phyloP scores from a whole-genome alignment of 2,888 invertebrate species.

The Matsumyia berberina region DNA sequence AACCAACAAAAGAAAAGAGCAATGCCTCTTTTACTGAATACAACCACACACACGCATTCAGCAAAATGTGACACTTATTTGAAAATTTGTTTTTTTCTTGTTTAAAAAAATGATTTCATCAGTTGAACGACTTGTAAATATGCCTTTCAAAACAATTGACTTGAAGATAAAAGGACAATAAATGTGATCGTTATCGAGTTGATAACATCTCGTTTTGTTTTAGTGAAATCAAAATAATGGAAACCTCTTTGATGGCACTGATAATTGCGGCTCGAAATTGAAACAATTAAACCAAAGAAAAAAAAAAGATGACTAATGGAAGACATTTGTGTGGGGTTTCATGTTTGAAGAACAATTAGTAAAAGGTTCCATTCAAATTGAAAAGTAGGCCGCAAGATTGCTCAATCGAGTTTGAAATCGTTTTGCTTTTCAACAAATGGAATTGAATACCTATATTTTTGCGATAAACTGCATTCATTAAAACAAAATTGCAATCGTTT shows the following conservation, averaged over 20 bases:
- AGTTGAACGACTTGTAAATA: slow-evolving; percentile 66
- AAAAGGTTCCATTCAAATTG: not conserved
- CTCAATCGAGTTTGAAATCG: slow-evolving; percentile 11
- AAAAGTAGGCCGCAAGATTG: slow-evolving; percentile 21
- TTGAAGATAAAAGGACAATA: slow-evolving; percentile 41
- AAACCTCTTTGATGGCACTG: slow-evolving; percentile 23
- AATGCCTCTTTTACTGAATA: slow-evolving; percentile 33
- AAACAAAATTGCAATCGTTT: not conserved
- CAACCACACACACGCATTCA: too few species aligned
- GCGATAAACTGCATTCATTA: not conserved
- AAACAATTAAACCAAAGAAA: slow-evolving; percentile 46
- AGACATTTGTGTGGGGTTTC: slow-evolving; percentile 22
- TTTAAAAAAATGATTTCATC: slow-evolving; percentile 45
- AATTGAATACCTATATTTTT: not conserved
- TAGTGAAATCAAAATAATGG: slow-evolving; percentile 9
- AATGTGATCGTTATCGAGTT: slow-evolving; percentile 52
- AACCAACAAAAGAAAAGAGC: slow-evolving; percentile 28
- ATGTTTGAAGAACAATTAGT: slow-evolving; percentile 27
- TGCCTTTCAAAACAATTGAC: slow-evolving; percentile 22
- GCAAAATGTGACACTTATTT: slow-evolving; percentile 13
- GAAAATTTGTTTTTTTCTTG: slow-evolving; percentile 24
- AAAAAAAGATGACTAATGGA: slow-evolving; percentile 38
- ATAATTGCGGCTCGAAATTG: slow-evolving; percentile 17
- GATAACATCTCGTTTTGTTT: slow-evolving; percentile 38
- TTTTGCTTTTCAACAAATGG: not conserved